Conservation (phyloP, 2,797 vertebrate species). For the Varecia variegata region DNA sequence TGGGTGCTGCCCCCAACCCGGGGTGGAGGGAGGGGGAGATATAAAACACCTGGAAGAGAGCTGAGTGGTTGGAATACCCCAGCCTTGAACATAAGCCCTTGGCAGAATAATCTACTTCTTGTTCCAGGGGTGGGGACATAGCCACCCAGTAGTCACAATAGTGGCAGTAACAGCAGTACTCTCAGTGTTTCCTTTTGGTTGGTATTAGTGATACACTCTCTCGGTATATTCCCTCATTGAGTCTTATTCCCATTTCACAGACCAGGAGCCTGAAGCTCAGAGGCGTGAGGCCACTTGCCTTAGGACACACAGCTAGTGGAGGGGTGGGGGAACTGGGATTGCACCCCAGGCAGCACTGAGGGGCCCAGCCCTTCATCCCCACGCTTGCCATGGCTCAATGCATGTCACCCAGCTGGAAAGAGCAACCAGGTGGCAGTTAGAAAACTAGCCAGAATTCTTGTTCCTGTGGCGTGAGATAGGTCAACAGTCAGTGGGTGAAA, state of each 20-base stretch:
- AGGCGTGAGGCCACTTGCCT: background rate
- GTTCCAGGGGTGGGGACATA: too few species aligned
- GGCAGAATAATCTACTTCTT: background rate
- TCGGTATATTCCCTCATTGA: background rate
- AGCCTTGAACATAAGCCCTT: background rate
- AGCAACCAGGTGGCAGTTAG: background rate
- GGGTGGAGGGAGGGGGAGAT: background rate
- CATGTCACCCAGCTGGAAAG: background rate
- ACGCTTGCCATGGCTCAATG: rapidly evolving
- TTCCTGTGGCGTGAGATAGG: background rate
- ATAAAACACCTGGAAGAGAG: background rate
- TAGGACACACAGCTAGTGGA: background rate
- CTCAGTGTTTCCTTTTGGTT: background rate
- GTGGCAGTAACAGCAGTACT: background rate
- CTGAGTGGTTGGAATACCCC: too few species aligned
- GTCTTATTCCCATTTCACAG: background rate
- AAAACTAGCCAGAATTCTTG: background rate
- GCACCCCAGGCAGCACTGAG: background rate
- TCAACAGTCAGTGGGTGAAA: background rate
- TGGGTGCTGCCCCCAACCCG: background rate
- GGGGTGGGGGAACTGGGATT: background rate
- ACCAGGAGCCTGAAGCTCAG: background rate
- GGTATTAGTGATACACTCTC: background rate
- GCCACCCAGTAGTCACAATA: background rate
- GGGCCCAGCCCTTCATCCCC: background rate